phyloP scores from a whole-genome alignment of 1,140 invertebrate genomes.

The Caligus rogercresseyi region DNA sequence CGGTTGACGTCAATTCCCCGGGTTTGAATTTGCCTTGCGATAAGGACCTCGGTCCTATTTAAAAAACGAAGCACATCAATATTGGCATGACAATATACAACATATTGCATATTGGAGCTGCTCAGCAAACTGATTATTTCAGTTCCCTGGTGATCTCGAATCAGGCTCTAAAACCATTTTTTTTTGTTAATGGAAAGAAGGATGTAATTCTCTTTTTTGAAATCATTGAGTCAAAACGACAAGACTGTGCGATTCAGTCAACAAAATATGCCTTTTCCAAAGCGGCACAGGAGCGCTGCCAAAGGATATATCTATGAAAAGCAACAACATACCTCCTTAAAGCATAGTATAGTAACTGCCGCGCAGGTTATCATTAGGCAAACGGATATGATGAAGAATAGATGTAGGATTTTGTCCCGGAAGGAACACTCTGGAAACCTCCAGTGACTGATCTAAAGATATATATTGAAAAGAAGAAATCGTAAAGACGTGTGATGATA shows the following conservation, averaged over 20 bases:
- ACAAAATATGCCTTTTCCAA: too few species aligned
- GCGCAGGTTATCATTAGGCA: constrained; percentile 35
- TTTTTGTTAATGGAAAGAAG: background rate
- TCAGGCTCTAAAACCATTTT: background rate
- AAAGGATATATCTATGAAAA: background rate
- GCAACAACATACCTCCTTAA: constrained; percentile 31
- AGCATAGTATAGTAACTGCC: constrained; percentile 34
- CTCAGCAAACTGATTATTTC: background rate
- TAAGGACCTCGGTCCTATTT: constrained; percentile 5
- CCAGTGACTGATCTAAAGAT: constrained; percentile 32
- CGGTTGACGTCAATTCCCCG: constrained; percentile 33
- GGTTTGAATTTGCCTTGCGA: constrained; percentile 22
- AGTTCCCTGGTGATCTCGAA: background rate
- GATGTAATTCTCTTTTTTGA: too few species aligned
- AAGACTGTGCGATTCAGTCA: too few species aligned
- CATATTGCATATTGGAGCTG: constrained; percentile 2
- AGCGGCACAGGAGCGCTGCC: too few species aligned
- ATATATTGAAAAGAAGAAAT: constrained; percentile 17
- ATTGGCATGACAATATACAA: constrained; percentile 5
- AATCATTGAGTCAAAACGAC: too few species aligned
- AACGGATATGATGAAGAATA: constrained; percentile 32
- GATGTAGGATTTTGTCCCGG: constrained; percentile 35
- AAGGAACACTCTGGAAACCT: constrained; percentile 31
- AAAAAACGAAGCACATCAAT: background rate
- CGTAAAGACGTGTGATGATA: constrained; percentile 2